Conservation (phyloP, 2,113 vertebrate species). For the Amblyopsis rosae region DNA sequence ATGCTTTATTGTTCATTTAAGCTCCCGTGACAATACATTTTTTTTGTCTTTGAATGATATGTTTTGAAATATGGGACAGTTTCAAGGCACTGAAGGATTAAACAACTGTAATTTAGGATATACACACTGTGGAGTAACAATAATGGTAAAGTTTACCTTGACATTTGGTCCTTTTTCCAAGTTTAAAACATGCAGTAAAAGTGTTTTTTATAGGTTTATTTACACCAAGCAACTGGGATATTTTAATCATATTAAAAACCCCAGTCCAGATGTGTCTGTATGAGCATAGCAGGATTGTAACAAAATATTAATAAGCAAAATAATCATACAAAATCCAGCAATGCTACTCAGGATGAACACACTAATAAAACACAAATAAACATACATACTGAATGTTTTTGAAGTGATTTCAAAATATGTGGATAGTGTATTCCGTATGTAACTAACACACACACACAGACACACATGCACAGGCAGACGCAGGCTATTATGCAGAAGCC, state of each 20-base stretch:
- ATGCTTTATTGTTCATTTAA: conserved; percentile 14
- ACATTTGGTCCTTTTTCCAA: not conserved
- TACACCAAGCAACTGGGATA: not conserved
- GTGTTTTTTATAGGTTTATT: conserved; percentile 10
- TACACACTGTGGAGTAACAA: not conserved
- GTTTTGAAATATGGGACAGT: conserved; percentile 27
- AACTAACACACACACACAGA: not conserved
- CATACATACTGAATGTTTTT: not conserved
- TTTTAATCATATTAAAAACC: not conserved
- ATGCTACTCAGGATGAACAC: conserved; percentile 18
- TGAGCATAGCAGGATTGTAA: not conserved
- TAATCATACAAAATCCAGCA: conserved; percentile 21
- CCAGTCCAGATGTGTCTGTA: not conserved
- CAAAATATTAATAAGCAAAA: not conserved
- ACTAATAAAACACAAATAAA: too few species aligned
- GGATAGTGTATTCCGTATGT: too few species aligned
- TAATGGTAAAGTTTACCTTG: not conserved
- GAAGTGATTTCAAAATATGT: too few species aligned
- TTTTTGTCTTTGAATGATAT: conserved; percentile 22
- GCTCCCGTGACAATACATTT: conserved; percentile 27
- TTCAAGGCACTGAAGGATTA: conserved; percentile 21
- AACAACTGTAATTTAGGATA: conserved; percentile 23
- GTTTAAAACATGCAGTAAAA: conserved; percentile 1
- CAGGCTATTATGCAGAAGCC: conserved; percentile 40
- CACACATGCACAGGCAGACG: conserved; percentile 13